Percentiles rank a stretch among this genome's conserved stretches.
phyloP scores from a whole-genome alignment of 2,888 invertebrate genomes.

The Ophion slaviceki region DNA sequence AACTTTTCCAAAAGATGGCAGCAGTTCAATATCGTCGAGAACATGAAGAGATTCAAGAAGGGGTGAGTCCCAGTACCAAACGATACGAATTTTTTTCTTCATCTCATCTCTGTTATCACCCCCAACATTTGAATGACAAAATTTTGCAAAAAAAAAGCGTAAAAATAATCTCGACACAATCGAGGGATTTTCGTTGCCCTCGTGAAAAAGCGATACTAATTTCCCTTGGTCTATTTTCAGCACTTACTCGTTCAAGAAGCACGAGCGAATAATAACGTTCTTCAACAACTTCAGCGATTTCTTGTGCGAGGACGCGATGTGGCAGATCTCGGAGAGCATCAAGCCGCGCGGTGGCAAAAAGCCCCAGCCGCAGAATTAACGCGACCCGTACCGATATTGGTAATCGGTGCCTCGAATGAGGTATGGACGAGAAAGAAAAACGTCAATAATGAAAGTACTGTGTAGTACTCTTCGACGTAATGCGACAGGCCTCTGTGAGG shows the following conservation, averaged over 20 bases:
- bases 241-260: constrained; percentile 96
- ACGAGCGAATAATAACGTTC: constrained; percentile 96
- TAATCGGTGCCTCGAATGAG: constrained; percentile 42
- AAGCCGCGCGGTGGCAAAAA: constrained; percentile 93
- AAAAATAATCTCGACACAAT: not conserved
- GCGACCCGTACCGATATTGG: constrained; percentile 29
- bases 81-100: not conserved
- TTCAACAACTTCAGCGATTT: constrained; percentile 99
- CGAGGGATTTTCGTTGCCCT: not conserved
- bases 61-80: constrained; percentile 88
- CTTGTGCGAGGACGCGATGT: constrained; percentile 98
- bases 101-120: not conserved
- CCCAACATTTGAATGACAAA: too few species aligned
- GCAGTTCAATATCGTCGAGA: constrained; percentile 98
- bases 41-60: constrained; percentile 98
- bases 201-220: constrained; percentile 16
- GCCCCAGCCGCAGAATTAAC: constrained; percentile 80
- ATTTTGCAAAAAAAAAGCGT: not conserved
- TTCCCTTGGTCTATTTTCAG: constrained; percentile 84
- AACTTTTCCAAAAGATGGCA: constrained; percentile 99
- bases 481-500: constrained; percentile 64
- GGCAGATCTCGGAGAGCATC: constrained; percentile 98
- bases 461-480: constrained; percentile 30
- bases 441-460: constrained; percentile 28
- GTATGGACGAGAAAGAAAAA: constrained; percentile 32